A percentile compares a stretch with the other conserved stretches of the same genome.
These are phyloP conservation scores for Schizotus pectinicornis DNA, from an alignment of 2,888 invertebrate species.

Conservation along the genomic window DNA sequence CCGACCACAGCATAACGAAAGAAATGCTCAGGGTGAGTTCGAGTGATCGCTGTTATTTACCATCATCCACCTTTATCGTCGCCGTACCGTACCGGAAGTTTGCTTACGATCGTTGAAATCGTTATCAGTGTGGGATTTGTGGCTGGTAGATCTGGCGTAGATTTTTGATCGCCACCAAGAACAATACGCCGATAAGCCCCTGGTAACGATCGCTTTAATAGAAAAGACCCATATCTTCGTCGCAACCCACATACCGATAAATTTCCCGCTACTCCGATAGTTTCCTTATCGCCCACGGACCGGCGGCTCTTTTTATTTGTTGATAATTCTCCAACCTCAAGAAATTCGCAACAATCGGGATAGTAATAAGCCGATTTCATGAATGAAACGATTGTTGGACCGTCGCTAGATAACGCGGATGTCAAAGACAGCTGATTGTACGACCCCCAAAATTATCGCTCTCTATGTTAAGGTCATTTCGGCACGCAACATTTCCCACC, in stretches of 20 bases:
- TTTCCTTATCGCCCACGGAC: no score
- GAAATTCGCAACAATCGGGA: no score
- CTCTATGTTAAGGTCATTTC: neutral
- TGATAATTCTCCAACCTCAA: no score
- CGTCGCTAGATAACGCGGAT: conserved; percentile 35
- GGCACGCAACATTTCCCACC: neutral
- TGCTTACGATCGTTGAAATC: conserved; percentile 35
- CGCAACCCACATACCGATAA: no score
- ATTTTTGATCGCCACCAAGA: conserved; percentile 1
- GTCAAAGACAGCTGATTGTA: conserved; percentile 43
- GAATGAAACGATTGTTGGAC: conserved; percentile 34
- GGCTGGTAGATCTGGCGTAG: conserved; percentile 3
- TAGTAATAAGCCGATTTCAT: conserved; percentile 28
- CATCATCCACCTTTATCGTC: no score
- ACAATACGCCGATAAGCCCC: conserved; percentile 13
- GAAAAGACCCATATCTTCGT: no score
- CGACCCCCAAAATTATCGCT: conserved; percentile 16
- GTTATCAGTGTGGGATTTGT: conserved; percentile 38
- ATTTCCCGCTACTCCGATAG: no score
- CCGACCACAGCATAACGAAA: conserved; percentile 89
- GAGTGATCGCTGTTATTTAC: neutral
- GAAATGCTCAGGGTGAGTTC: conserved; percentile 87
- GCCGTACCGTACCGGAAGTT: conserved; percentile 38
- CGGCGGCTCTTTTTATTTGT: no score
- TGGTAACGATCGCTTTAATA: neutral